Evolutionary conservation across 2,113 vertebrate species (phyloP).

Genomic region (Bostrychus sinensis): DNA sequence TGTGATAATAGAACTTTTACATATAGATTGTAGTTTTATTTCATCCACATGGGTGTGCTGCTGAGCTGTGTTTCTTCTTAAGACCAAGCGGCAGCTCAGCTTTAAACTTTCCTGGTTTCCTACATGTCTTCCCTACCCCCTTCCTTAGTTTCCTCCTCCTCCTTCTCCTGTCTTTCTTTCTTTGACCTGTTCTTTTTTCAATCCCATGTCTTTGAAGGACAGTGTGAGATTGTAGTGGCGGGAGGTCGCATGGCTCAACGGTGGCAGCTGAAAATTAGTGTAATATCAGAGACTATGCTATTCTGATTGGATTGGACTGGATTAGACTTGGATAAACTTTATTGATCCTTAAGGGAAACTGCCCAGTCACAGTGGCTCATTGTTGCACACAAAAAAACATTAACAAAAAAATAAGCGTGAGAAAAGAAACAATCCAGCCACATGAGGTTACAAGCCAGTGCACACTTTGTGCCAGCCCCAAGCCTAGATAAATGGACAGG

Average conservation of each 20-base stretch:
- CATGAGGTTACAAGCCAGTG: too few species aligned
- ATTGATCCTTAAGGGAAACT: neutral
- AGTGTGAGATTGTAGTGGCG: neutral
- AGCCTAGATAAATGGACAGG: too few species aligned
- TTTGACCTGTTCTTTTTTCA: neutral
- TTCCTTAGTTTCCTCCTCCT: neutral
- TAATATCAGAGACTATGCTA: neutral
- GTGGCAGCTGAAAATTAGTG: neutral
- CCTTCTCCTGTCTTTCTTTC: neutral
- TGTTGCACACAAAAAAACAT: too few species aligned
- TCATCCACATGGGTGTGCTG: constrained; percentile 54
- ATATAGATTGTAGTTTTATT: neutral
- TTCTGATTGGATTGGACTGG: neutral
- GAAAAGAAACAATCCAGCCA: too few species aligned
- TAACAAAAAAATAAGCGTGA: too few species aligned
- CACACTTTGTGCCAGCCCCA: too few species aligned
- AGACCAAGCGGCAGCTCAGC: neutral
- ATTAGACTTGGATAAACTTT: neutral
- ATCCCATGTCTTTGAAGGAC: neutral
- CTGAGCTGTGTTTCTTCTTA: constrained; percentile 12
- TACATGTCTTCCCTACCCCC: neutral
- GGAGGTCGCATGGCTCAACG: neutral
- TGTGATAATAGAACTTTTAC: too few species aligned
- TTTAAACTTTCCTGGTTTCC: neutral
- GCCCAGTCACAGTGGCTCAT: too few species aligned